Conservation (phyloP, 1,140 invertebrate species). For the Callitettix versicolor region DNA sequence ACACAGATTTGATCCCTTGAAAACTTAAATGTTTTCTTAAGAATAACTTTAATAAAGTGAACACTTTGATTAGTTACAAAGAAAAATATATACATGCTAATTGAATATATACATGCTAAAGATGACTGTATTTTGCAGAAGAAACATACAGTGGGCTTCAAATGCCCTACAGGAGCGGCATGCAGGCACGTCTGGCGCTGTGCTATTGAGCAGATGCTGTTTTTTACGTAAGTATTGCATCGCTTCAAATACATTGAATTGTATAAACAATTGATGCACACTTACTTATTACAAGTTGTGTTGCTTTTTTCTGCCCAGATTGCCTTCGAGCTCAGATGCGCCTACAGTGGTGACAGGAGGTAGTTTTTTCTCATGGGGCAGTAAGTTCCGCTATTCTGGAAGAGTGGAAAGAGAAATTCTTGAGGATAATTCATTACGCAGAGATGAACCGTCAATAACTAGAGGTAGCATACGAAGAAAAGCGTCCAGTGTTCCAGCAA, state of each 20-base stretch:
- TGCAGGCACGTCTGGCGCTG: conserved; percentile 92
- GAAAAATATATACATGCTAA: too few relatives aligned
- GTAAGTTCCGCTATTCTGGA: conserved; percentile 85
- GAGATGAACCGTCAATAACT: conserved; percentile 46
- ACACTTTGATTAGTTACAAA: too few relatives aligned
- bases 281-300: too few relatives aligned
- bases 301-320: conserved; percentile 46
- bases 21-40: too few relatives aligned
- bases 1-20: too few relatives aligned
- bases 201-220: conserved; percentile 92
- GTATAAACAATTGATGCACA: too few relatives aligned
- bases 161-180: conserved; percentile 78
- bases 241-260: too few relatives aligned
- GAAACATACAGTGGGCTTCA: conserved; percentile 92
- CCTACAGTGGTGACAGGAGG: conserved; percentile 79
- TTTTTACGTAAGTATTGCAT: conserved; percentile 79
- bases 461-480: conserved; percentile 54
- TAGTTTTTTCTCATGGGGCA: conserved; percentile 88
- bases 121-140: conserved; percentile 81
- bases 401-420: conserved; percentile 80
- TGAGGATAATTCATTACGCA: conserved; percentile 48
- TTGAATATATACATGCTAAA: too few relatives aligned
- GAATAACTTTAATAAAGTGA: too few relatives aligned
- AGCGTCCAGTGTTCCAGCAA: conserved; percentile 72
- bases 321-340: conserved; percentile 76